Evolutionary conservation across 2,797 vertebrate species (phyloP), one percentile per base, ranked within the genome.

Genomic region (Champsocephalus esox): DNA sequence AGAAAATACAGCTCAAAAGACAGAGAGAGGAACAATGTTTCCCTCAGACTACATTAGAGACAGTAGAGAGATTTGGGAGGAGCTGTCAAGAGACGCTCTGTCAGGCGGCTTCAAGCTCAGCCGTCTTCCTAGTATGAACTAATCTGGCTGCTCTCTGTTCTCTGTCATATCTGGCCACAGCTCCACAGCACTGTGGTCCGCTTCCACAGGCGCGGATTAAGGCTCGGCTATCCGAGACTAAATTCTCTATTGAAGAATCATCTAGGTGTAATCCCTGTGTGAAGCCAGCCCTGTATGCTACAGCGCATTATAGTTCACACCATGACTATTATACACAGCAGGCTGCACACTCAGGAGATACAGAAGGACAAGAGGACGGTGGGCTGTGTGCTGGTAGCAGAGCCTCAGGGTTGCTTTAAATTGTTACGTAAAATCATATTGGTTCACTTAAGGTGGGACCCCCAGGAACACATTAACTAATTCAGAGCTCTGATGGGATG

Each of bases 201-300:
- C 79, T 82, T 87, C 85, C 80, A 84, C 83, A 38, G 80, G 82
- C 28, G 8, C 2, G 68, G 88, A 92, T 92, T 92, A 92, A 85
- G 77, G 77, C 82, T 59, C 12, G 58, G 77, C 81, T 87, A 62
- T 64, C 84, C 74, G 54, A 75, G 74, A 89, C 87, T 89, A 88
- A 92, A 86, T 82, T 92, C 81, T 85, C 87, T 71, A 77, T 80
- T 87, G 87, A 92, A 85, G 86, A 91, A 87, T 89, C 79, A 88
- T 89, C 84, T 81, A 83, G 77, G 88, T 90, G 90, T 92, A 92
- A 93, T 92, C 88, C 85, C 74, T 82, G 78, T 84, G 89, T 89
- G 88, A 92, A 87, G 87, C 88, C 82, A 81, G 76, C 77, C 77
- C 84, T 68, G 71, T 73, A 76, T 62, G 71, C 75, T 70, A 79